phyloP scores from a whole-genome alignment of 1,140 invertebrate species.

The Euura saliciscinereae region DNA sequence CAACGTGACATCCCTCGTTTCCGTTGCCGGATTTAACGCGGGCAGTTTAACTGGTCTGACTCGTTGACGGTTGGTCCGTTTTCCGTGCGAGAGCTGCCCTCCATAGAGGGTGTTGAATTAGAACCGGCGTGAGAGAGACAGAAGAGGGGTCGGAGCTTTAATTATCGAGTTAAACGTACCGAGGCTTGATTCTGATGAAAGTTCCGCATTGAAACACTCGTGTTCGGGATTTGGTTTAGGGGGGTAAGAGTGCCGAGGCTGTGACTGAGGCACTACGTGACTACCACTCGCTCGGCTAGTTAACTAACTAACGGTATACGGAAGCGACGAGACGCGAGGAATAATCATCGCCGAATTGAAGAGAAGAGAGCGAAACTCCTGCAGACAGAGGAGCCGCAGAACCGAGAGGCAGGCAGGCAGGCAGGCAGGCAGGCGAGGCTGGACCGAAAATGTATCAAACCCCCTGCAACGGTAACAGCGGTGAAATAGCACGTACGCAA shows the following conservation, averaged over 20 bases:
- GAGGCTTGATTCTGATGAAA: slow-evolving; percentile 60
- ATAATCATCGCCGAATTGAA: too few species aligned
- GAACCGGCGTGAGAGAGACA: too few species aligned
- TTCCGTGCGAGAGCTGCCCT: slow-evolving; percentile 1
- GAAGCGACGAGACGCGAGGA: too few species aligned
- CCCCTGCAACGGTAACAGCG: too few species aligned
- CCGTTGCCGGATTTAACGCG: slow-evolving; percentile 2
- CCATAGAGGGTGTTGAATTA: slow-evolving; percentile 11
- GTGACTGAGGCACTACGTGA: slow-evolving; percentile 42
- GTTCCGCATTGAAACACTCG: slow-evolving; percentile 58
- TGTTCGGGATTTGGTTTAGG: slow-evolving; percentile 22
- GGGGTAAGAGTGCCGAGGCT: slow-evolving; percentile 3
- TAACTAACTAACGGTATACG: slow-evolving; percentile 58
- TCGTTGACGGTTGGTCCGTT: neutral
- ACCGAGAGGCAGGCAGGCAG: too few species aligned
- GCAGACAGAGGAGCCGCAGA: too few species aligned
- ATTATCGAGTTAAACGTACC: slow-evolving; percentile 62
- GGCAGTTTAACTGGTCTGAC: neutral
- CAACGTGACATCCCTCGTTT: neutral
- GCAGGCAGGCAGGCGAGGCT: too few species aligned
- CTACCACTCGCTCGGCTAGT: slow-evolving; percentile 59
- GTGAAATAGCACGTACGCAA: too few species aligned
- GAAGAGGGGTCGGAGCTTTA: slow-evolving; percentile 42
- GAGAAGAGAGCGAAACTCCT: too few species aligned
- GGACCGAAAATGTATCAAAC: too few species aligned